phyloP scores from a whole-genome alignment of 1,140 invertebrate species.

The Plutomurus gul region DNA sequence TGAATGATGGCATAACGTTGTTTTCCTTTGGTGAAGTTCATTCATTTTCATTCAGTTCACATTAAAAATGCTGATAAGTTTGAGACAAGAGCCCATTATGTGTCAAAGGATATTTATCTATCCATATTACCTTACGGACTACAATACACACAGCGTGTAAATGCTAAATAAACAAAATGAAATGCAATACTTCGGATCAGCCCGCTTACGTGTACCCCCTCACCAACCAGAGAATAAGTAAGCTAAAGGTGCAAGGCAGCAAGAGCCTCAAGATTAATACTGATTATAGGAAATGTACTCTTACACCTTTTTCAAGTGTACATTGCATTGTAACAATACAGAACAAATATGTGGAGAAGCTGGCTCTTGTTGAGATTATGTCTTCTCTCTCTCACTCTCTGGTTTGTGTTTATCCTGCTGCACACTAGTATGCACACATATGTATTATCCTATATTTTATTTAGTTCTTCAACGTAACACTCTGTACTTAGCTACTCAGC shows the following conservation, averaged over 20 bases:
- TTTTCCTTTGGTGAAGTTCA: constrained; percentile 3
- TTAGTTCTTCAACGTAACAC: too few relatives aligned
- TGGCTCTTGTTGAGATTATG: neutral
- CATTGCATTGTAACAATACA: neutral
- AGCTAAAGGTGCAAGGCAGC: too few relatives aligned
- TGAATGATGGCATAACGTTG: constrained; percentile 7
- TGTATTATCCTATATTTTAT: too few relatives aligned
- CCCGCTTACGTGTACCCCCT: too few relatives aligned
- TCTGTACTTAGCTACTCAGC: too few relatives aligned
- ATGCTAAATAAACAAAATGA: neutral
- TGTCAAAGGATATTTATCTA: constrained; percentile 4
- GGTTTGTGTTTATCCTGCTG: too few relatives aligned
- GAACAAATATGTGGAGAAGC: neutral
- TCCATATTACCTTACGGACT: neutral
- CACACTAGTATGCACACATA: too few relatives aligned
- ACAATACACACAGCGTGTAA: neutral
- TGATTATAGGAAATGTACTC: neutral
- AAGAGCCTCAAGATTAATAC: neutral
- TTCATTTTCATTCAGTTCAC: neutral
- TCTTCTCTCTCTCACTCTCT: too few relatives aligned
- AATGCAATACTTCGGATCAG: too few relatives aligned
- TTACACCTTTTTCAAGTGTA: neutral
- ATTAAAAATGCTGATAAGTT: constrained; percentile 11
- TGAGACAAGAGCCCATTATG: neutral
- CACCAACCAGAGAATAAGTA: too few relatives aligned